These are phyloP conservation scores for Chionoecetes opilio DNA, from an alignment of 1,140 invertebrate genomes.

Conservation along the genomic window DNA sequence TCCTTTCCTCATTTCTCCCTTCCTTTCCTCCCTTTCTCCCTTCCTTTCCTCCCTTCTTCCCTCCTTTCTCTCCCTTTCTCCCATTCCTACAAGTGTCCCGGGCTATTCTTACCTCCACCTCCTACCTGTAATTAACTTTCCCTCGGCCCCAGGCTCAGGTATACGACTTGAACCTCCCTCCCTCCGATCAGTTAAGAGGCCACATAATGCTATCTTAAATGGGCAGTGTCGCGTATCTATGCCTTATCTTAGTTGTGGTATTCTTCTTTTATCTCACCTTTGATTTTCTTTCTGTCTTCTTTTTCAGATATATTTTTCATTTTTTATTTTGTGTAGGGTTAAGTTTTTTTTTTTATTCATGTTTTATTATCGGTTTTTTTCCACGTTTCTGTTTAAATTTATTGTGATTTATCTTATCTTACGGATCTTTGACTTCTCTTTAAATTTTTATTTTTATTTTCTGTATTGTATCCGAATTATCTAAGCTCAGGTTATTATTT, in stretches of 20 bases:
- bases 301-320: not conserved
- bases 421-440: not conserved
- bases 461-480: not conserved
- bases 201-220: not conserved
- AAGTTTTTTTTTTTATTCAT: not conserved
- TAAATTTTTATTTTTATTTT: not conserved
- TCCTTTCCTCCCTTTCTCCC: not conserved
- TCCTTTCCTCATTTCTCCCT: not conserved
- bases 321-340: not conserved
- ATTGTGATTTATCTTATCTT: not conserved
- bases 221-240: not conserved
- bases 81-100: not conserved
- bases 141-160: not conserved
- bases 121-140: constrained; percentile 41
- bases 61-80: not conserved
- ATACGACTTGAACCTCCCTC: not conserved
- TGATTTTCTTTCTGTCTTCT: not conserved
- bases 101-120: not conserved
- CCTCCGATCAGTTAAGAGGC: not conserved
- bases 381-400: not conserved
- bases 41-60: not conserved
- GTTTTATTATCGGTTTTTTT: not conserved
- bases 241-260: not conserved
- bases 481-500: too few species aligned
- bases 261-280: not conserved